Evolutionary conservation across 2,797 vertebrate genomes (phyloP).

Genomic region (Notoglanidium macrostoma): DNA sequence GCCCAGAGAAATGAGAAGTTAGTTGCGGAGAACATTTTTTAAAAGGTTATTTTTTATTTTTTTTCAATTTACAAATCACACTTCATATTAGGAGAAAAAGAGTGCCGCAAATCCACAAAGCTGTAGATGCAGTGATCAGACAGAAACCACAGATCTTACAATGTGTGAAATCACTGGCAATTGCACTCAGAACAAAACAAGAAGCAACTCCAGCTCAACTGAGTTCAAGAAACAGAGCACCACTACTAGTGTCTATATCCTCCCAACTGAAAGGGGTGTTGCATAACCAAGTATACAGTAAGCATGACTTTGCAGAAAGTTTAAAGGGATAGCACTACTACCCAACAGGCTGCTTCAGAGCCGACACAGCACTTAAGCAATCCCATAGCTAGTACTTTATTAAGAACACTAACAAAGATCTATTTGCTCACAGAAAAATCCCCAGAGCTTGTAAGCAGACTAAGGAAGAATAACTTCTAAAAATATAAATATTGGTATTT

Average conservation of each 20-base stretch:
- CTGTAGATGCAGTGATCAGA: background rate
- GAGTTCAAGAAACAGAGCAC: background rate
- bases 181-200: background rate
- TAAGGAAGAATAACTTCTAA: background rate
- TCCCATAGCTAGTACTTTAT: background rate
- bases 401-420: background rate
- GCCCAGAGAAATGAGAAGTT: slow-evolving; percentile 11
- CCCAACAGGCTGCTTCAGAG: background rate
- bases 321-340: slow-evolving; percentile 42
- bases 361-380: background rate
- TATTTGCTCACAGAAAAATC: background rate
- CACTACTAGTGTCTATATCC: background rate
- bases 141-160: background rate
- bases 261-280: slow-evolving; percentile 8
- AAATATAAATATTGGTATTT: background rate
- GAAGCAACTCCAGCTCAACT: background rate
- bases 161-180: background rate
- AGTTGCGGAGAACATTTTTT: background rate
- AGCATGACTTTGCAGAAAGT: slow-evolving; percentile 58
- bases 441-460: background rate
- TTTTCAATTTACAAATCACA: background rate
- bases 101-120: background rate
- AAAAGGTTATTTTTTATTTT: background rate
- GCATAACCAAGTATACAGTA: slow-evolving; percentile 44
- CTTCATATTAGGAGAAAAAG: background rate